Evolutionary conservation across 1,140 invertebrate species (phyloP).

Genomic region (Camponotus vicinus): DNA sequence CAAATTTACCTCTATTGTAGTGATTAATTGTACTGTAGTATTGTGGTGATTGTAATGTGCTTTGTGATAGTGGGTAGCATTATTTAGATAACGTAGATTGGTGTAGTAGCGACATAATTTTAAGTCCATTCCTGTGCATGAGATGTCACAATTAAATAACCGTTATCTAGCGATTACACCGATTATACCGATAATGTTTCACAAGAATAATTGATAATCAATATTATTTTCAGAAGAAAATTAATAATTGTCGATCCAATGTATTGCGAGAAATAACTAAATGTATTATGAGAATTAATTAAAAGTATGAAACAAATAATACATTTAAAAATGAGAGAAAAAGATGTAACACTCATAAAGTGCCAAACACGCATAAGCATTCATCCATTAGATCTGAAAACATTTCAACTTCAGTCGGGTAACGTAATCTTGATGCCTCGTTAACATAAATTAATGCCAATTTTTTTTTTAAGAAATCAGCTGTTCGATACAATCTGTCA

Average conservation of each 20-base stretch:
- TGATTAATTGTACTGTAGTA: no score
- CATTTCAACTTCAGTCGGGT: slow-evolving; percentile 25
- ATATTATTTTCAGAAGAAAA: slow-evolving; percentile 13
- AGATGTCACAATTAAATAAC: background rate
- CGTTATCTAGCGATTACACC: background rate
- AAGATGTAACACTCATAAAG: slow-evolving; percentile 12
- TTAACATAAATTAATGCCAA: slow-evolving; percentile 9
- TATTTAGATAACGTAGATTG: slow-evolving; percentile 21
- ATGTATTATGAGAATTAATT: background rate
- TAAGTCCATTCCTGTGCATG: slow-evolving; percentile 16
- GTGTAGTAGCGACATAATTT: background rate
- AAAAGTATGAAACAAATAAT: slow-evolving; percentile 7
- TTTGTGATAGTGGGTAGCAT: slow-evolving; percentile 54
- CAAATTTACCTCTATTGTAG: slow-evolving; percentile 27
- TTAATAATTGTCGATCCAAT: background rate
- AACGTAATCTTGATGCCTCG: slow-evolving; percentile 28
- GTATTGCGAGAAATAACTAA: slow-evolving; percentile 21
- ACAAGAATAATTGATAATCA: slow-evolving; percentile 7
- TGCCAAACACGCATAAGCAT: slow-evolving; percentile 3
- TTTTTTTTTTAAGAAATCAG: background rate
- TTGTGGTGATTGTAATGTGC: slow-evolving; percentile 34
- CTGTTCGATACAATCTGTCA: background rate
- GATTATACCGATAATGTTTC: background rate
- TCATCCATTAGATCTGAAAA: background rate
- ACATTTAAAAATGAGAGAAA: slow-evolving; percentile 1